These are phyloP conservation scores for Yponomeuta malinellus DNA, from an alignment of 2,888 invertebrate genomes.

Conservation along the genomic window DNA sequence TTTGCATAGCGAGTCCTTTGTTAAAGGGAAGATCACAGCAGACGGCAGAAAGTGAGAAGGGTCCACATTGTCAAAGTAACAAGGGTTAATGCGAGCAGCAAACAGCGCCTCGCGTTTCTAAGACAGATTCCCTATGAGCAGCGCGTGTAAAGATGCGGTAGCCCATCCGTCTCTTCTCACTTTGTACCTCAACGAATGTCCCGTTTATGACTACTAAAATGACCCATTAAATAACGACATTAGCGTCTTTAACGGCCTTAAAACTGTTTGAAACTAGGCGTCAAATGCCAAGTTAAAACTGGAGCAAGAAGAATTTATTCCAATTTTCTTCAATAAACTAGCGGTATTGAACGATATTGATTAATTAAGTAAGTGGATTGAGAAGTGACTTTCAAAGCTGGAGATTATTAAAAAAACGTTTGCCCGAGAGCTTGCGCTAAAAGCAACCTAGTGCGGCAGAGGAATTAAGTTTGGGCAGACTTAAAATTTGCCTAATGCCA, in stretches of 20 bases:
- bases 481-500: slow-evolving; percentile 11
- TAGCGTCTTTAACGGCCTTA: neutral
- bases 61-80: slow-evolving; percentile 56
- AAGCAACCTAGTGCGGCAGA: neutral
- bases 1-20: slow-evolving; percentile 42
- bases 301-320: neutral
- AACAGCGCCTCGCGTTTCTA: slow-evolving; percentile 41
- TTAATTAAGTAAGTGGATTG: neutral
- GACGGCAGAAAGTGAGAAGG: slow-evolving; percentile 49
- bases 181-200: neutral
- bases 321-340: neutral
- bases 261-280: neutral
- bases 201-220: neutral
- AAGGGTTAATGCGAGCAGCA: slow-evolving; percentile 51
- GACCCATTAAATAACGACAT: neutral
- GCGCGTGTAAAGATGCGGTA: slow-evolving; percentile 9
- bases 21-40: slow-evolving; percentile 31
- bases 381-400: neutral
- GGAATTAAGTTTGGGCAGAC: slow-evolving; percentile 5
- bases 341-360: neutral
- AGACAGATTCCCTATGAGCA: slow-evolving; percentile 17
- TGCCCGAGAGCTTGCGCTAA: neutral
- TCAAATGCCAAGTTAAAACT: neutral
- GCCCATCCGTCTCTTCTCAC: neutral
- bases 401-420: neutral